Evolutionary conservation across 2,888 invertebrate species (phyloP).

Genomic region (Subacronicta megacephala): DNA sequence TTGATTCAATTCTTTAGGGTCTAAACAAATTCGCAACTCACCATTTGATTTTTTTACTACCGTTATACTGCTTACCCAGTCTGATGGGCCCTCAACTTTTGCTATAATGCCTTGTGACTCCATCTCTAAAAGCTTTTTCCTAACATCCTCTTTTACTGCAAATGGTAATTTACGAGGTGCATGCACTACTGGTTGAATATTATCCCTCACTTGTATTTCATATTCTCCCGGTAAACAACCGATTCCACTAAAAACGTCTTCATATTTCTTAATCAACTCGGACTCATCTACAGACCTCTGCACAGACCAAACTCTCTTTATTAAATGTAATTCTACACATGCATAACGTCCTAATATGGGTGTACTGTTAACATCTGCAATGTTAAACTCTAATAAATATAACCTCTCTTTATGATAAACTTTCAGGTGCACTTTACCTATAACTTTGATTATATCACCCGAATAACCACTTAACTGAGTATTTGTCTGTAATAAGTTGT

Average conservation of each 20-base stretch:
- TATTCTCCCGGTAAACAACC: constrained; percentile 18
- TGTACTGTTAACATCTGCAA: constrained; percentile 30
- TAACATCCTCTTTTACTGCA: constrained; percentile 41
- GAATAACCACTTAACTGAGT: constrained; percentile 39
- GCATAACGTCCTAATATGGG: constrained; percentile 38
- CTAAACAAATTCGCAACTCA: constrained; percentile 53
- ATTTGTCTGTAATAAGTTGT: constrained; percentile 19
- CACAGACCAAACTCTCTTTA: constrained; percentile 24
- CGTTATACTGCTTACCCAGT: constrained; percentile 10
- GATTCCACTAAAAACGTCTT: constrained; percentile 11
- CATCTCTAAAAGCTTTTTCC: constrained; percentile 43
- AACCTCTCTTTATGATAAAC: constrained; percentile 21
- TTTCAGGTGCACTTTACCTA: constrained; percentile 43
- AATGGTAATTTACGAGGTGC: constrained; percentile 49
- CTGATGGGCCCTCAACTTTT: no score
- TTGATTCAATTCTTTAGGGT: constrained; percentile 51
- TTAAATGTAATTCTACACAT: constrained; percentile 40
- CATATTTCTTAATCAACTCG: constrained; percentile 23
- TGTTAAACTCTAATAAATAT: constrained; percentile 37
- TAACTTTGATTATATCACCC: constrained; percentile 29
- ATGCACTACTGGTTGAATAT: constrained; percentile 41
- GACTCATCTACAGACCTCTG: not conserved
- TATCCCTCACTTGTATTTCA: constrained; percentile 29
- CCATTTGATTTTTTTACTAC: constrained; percentile 54
- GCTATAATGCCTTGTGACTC: no score